These are phyloP conservation scores for Eulithis prunata DNA, from an alignment of 2,888 invertebrate species.

Conservation along the genomic window DNA sequence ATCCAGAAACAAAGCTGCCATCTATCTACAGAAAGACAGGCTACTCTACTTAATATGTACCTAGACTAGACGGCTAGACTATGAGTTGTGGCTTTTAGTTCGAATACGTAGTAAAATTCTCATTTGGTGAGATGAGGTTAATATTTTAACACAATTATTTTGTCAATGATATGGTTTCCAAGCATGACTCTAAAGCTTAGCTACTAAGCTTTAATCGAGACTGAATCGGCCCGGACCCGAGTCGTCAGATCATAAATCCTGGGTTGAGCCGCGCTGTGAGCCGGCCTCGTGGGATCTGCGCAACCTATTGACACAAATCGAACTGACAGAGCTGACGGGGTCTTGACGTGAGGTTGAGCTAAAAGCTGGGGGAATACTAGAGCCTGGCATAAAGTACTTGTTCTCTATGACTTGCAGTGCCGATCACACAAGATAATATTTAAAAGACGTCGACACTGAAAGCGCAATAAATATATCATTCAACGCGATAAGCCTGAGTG, in stretches of 20 bases:
- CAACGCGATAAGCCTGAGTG: slow-evolving; percentile 4
- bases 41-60: too few species aligned
- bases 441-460: background rate
- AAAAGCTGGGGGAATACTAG: slow-evolving; percentile 12
- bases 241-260: slow-evolving; percentile 15
- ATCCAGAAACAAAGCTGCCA: too few species aligned
- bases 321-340: slow-evolving; percentile 38
- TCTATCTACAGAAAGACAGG: too few species aligned
- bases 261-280: slow-evolving; percentile 14
- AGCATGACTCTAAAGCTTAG: background rate
- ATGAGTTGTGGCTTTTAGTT: too few species aligned
- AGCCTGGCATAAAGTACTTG: background rate
- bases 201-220: background rate
- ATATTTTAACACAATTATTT: too few species aligned
- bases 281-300: slow-evolving; percentile 32
- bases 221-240: slow-evolving; percentile 5
- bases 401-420: background rate
- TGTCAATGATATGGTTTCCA: too few species aligned
- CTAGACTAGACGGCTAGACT: too few species aligned
- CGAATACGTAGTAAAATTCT: too few species aligned
- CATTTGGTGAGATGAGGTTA: too few species aligned
- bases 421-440: background rate
- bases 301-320: slow-evolving; percentile 52
- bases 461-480: slow-evolving; percentile 7
- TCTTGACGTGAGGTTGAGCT: slow-evolving; percentile 22